Percentiles rank a stretch among this genome's conserved stretches.
phyloP scores from a whole-genome alignment of 1,140 invertebrate genomes.

The Hesperophylax magnus region DNA sequence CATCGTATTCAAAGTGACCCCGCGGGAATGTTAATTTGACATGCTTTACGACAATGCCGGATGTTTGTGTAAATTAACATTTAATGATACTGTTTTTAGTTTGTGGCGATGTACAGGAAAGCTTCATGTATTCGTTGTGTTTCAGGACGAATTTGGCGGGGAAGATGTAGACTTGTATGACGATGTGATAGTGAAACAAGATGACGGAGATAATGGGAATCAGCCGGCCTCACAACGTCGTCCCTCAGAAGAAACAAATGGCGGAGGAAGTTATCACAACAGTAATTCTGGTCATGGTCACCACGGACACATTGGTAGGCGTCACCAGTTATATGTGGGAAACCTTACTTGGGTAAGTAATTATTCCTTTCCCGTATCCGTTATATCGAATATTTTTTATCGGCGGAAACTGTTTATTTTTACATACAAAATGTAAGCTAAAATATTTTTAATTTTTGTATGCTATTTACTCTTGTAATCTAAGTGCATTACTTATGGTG shows the following conservation, averaged over 20 bases:
- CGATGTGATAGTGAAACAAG: constrained; percentile 87
- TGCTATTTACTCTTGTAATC: too few species aligned
- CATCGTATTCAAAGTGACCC: too few species aligned
- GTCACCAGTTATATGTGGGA: constrained; percentile 94
- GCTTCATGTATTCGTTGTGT: constrained; percentile 34
- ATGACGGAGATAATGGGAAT: constrained; percentile 69
- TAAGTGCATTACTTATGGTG: too few species aligned
- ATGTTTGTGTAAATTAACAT: constrained; percentile 23
- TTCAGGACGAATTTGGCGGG: constrained; percentile 86
- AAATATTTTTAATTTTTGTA: too few species aligned
- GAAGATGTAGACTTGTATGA: constrained; percentile 96
- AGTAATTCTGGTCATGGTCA: constrained; percentile 76
- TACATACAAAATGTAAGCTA: too few species aligned
- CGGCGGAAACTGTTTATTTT: too few species aligned
- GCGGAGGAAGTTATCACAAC: constrained; percentile 79
- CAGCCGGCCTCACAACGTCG: constrained; percentile 62
- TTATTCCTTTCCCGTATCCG: constrained; percentile 15
- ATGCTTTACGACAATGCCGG: constrained; percentile 22
- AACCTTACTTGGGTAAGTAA: constrained; percentile 90
- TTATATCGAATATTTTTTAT: too few species aligned
- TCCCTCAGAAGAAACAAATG: constrained; percentile 78
- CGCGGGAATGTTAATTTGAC: constrained; percentile 7
- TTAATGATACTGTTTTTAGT: neutral
- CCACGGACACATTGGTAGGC: constrained; percentile 75
- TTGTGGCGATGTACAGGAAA: neutral